Evolutionary conservation across 64 coral and sea anemone genomes (phyloP).

Genomic region (Montipora cactus): DNA sequence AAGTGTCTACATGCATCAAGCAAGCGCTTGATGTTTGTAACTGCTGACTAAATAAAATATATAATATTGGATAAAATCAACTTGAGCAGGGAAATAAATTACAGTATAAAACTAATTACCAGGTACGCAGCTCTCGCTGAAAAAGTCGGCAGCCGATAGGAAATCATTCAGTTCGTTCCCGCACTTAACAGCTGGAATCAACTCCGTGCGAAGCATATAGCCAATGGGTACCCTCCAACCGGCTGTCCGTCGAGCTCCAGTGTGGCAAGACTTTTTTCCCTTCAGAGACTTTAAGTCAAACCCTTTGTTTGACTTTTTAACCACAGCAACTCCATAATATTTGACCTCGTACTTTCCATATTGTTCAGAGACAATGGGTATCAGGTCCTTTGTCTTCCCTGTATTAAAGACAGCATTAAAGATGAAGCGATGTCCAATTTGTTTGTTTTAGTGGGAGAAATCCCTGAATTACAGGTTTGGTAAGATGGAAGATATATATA

Average conservation of each 20-base stretch:
- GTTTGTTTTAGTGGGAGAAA: no score
- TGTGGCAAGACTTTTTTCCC: conserved; percentile 75
- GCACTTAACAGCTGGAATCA: not conserved
- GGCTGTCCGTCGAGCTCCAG: conserved; percentile 48
- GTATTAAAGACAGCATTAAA: not conserved
- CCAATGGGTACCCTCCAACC: conserved; percentile 76
- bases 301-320: conserved; percentile 12
- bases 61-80: no score
- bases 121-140: conserved; percentile 72
- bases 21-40: no score
- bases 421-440: no score
- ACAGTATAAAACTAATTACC: conserved; percentile 10
- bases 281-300: conserved; percentile 44
- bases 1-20: no score
- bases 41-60: no score
- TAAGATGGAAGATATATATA: no score
- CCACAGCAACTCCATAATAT: conserved; percentile 77
- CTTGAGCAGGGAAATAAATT: no score
- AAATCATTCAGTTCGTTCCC: not conserved
- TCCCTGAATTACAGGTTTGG: no score
- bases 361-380: conserved; percentile 61
- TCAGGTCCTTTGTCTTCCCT: conserved; percentile 52
- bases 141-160: conserved; percentile 57
- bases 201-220: conserved; percentile 13
- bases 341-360: conserved; percentile 29